phyloP scores from a whole-genome alignment of 2,888 invertebrate genomes.

The Microctonus hyperodae region DNA sequence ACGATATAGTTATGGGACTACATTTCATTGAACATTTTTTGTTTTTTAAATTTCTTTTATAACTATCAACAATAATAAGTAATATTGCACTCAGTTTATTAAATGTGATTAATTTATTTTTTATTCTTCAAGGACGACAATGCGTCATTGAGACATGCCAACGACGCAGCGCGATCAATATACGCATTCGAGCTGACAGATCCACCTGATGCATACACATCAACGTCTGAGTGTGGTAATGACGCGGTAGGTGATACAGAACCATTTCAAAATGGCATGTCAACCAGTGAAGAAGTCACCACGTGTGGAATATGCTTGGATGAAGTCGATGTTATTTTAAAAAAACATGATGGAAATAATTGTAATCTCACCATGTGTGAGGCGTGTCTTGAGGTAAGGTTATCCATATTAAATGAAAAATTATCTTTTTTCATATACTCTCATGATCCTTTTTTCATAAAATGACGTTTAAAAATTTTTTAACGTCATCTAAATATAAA shows the following conservation, averaged over 20 bases:
- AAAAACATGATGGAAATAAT: slow-evolving; percentile 67
- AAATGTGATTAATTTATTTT: background rate
- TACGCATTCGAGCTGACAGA: slow-evolving; percentile 64
- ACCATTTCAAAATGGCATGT: slow-evolving; percentile 46
- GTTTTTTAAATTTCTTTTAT: no score
- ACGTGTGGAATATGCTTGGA: slow-evolving; percentile 70
- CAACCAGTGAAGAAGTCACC: slow-evolving; percentile 53
- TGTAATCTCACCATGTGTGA: slow-evolving; percentile 67
- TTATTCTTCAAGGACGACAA: slow-evolving; percentile 65
- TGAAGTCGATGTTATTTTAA: slow-evolving; percentile 66
- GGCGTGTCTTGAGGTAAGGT: slow-evolving; percentile 67
- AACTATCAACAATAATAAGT: slow-evolving; percentile 12
- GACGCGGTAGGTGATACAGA: slow-evolving; percentile 49
- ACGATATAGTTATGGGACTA: slow-evolving; percentile 58
- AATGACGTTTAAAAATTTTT: no score
- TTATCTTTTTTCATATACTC: slow-evolving; percentile 19
- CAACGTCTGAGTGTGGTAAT: slow-evolving; percentile 44
- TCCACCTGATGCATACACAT: slow-evolving; percentile 54
- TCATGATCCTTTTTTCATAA: no score
- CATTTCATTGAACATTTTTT: slow-evolving; percentile 56
- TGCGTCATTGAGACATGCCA: slow-evolving; percentile 65
- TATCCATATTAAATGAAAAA: slow-evolving; percentile 2
- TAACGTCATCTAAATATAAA: no score
- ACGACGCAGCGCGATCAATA: slow-evolving; percentile 64
- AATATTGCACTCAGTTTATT: slow-evolving; percentile 1